Conservation (phyloP, 1,140 invertebrate genomes). For the Himalopsyche phryganea region DNA sequence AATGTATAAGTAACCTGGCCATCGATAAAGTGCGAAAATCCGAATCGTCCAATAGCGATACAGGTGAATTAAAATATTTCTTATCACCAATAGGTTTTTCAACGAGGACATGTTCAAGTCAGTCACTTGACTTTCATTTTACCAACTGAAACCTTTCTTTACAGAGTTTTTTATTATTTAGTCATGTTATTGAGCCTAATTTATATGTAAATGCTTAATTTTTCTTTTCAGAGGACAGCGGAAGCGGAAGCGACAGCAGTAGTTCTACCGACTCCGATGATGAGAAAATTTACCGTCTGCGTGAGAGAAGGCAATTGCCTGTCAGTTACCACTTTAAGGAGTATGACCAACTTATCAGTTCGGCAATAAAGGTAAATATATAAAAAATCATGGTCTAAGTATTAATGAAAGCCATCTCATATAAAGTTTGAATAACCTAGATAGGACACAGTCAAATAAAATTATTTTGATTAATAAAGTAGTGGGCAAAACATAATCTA, state of each 20-base stretch:
- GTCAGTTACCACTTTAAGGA: conserved; percentile 86
- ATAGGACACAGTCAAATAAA: too few species aligned
- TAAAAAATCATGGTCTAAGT: too few species aligned
- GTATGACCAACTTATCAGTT: conserved; percentile 91
- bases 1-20: conserved; percentile 47
- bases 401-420: background rate
- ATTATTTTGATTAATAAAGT: too few species aligned
- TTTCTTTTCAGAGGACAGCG: conserved; percentile 26
- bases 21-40: conserved; percentile 36
- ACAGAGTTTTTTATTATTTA: too few species aligned
- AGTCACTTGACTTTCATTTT: too few species aligned
- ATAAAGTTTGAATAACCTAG: too few species aligned
- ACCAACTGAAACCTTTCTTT: too few species aligned
- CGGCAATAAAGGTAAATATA: conserved; percentile 73
- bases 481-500: too few species aligned
- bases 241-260: conserved; percentile 27
- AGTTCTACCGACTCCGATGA: conserved; percentile 57
- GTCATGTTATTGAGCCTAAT: background rate
- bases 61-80: conserved; percentile 11
- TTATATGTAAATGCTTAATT: background rate
- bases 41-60: conserved; percentile 14
- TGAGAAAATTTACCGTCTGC: conserved; percentile 77
- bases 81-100: too few species aligned
- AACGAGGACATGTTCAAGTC: too few species aligned
- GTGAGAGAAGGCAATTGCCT: conserved; percentile 68